phyloP scores from a whole-genome alignment of 2,888 invertebrate genomes.

The Drosophila prostipennis region DNA sequence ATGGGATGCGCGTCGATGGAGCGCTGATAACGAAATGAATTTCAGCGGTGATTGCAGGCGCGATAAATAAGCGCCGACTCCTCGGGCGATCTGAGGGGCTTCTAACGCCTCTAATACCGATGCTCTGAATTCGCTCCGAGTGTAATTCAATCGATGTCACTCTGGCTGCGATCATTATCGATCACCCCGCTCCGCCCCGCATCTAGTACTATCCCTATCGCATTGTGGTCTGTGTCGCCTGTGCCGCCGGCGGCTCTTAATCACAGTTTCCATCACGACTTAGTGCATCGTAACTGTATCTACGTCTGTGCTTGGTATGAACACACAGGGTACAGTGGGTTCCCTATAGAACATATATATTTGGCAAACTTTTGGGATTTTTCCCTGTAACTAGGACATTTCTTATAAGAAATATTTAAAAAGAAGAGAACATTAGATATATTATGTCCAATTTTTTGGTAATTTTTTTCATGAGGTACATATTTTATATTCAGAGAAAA shows the following conservation, averaged over 20 bases:
- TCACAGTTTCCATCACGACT: conserved; percentile 46
- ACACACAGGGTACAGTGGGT: conserved; percentile 27
- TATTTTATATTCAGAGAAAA: too few relatives aligned
- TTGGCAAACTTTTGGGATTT: too few relatives aligned
- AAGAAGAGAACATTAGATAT: too few relatives aligned
- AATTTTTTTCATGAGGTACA: too few relatives aligned
- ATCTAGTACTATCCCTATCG: neutral
- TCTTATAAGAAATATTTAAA: neutral
- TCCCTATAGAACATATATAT: too few relatives aligned
- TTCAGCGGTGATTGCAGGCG: conserved; percentile 73
- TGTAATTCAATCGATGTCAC: conserved; percentile 74
- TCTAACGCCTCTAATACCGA: conserved; percentile 48
- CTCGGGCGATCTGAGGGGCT: conserved; percentile 42
- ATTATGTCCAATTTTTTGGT: too few relatives aligned
- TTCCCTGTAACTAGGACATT: neutral
- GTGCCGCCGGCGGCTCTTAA: conserved; percentile 48
- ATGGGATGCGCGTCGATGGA: conserved; percentile 50
- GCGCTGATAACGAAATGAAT: conserved; percentile 82
- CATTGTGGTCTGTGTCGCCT: conserved; percentile 46
- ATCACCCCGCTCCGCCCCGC: conserved; percentile 9
- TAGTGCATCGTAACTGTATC: conserved; percentile 41
- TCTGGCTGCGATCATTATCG: conserved; percentile 38
- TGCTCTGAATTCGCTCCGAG: conserved; percentile 47
- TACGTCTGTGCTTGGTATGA: conserved; percentile 35
- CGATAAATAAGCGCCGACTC: conserved; percentile 79